Base-by-base conservation (phyloP, 2,113 vertebrate species). In the Motacilla alba region DNA sequence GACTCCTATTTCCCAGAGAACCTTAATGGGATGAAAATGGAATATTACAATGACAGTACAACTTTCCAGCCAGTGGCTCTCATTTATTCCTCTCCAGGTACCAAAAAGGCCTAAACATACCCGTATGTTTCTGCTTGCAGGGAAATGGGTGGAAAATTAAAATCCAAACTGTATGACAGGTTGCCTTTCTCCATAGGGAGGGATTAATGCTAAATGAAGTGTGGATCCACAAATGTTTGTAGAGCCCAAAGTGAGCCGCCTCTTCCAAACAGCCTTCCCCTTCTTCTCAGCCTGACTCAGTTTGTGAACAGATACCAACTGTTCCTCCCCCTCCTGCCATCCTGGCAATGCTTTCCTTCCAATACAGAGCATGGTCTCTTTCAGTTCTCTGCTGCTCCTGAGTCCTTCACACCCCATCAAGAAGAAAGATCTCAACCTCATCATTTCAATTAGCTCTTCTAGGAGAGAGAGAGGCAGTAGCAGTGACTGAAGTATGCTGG, bases 141-240 rank as follows among this genome's bases (percentile, higher is more conserved):
- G n/a, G 63, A 75, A 81, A 91, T 0, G 7, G 50, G 74, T 62
- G 31, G 73, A 87, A 94, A 83, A 87, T 86, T 87, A 89, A 78
- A 96, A 96, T 64, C 70, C 59, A 87, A 90, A 67, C 69, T 80
- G 49, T 87, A 79, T n/a, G 80, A 84, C 91, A 95, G 90, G 88
- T 66, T 90, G 73, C 44, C 14, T 63, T 35, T 74, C 92, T 93
- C 94, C 24, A 33, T 80, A 95, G 79, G 83, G 90, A 95, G 33
- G 55, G 46, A 83, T 92, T 87, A 83, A 85, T 95, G 91, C 70
- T 91, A 93, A 94, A 95, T 84, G 74, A 93, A 67, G 83, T 87
- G 78, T 89, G 44, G 76, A 93, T 94, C 46, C 62, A 93, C 66
- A 93, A 93, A 92, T 73, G 68, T 77, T 87, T 90, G 84, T 55